Evolutionary conservation across 2,113 vertebrate species (phyloP).

Genomic region (Sceloporus undulatus): DNA sequence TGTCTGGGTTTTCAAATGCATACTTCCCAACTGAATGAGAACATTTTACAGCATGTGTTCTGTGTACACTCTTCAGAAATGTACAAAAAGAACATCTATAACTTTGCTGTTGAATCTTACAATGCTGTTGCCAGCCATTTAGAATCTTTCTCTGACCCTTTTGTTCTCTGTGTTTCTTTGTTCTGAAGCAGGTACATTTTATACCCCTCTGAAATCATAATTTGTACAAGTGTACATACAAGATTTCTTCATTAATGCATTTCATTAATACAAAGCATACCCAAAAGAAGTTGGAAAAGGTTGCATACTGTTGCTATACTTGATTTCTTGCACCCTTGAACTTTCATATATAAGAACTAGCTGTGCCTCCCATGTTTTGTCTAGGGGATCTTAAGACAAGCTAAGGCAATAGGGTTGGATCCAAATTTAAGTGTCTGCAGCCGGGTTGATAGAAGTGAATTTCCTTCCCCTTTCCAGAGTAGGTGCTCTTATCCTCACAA

Average conservation of each 20-base stretch:
- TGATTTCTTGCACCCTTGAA: neutral
- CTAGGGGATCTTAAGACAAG: neutral
- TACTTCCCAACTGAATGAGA: constrained; percentile 54
- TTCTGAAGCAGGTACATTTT: neutral
- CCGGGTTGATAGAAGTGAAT: no score
- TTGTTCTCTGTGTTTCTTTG: neutral
- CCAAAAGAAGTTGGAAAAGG: neutral
- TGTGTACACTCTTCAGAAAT: constrained; percentile 21
- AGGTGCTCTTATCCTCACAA: no score
- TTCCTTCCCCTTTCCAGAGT: no score
- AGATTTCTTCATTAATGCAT: neutral
- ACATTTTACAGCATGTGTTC: constrained; percentile 50
- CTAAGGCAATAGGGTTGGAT: no score
- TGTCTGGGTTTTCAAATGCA: constrained; percentile 23
- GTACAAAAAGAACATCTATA: neutral
- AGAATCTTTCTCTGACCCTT: neutral
- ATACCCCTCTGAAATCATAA: neutral
- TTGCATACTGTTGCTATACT: neutral
- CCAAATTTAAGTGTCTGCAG: no score
- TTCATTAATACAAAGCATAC: neutral
- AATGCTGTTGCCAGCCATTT: neutral
- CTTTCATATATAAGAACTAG: neutral
- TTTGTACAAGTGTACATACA: neutral
- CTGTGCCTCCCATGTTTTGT: neutral
- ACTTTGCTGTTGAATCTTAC: neutral